Percentiles rank a stretch among this genome's conserved stretches.
These are phyloP conservation scores for Neogale vison DNA, from an alignment of 2,113 vertebrate genomes.

Conservation along the genomic window DNA sequence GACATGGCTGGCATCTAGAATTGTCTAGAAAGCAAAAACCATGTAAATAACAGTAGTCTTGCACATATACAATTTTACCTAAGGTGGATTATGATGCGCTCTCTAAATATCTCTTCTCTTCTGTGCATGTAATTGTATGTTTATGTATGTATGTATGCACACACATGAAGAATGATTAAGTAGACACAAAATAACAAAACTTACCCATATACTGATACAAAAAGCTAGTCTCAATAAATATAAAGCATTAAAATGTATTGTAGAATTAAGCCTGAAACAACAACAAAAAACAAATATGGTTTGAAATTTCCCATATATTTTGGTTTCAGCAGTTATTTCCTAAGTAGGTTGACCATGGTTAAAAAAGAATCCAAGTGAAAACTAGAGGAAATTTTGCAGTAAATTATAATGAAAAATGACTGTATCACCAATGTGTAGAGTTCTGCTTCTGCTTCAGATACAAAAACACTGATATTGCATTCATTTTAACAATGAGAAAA, in stretches of 20 bases:
- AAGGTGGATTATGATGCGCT: not conserved
- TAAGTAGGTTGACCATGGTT: not conserved
- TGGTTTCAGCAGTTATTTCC: not conserved
- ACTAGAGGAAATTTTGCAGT: not conserved
- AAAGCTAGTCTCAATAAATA: not conserved
- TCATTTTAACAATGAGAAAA: not conserved
- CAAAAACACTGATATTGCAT: not conserved
- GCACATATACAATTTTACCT: not conserved
- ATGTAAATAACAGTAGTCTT: not conserved
- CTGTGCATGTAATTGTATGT: not conserved
- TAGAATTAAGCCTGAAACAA: not conserved
- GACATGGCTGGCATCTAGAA: not conserved
- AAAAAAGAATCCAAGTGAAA: not conserved
- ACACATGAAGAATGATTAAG: not conserved
- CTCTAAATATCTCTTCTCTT: not conserved
- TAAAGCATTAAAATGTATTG: not conserved
- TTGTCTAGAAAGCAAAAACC: not conserved
- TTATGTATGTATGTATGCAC: rapidly evolving
- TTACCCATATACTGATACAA: not conserved
- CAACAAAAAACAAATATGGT: not conserved
- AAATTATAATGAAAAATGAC: not conserved
- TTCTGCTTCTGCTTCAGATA: not conserved
- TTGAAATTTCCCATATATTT: not conserved
- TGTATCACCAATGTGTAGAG: not conserved
- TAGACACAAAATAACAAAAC: not conserved